Conservation (phyloP, 2,888 invertebrate genomes). For the Cheilosia impressa region DNA sequence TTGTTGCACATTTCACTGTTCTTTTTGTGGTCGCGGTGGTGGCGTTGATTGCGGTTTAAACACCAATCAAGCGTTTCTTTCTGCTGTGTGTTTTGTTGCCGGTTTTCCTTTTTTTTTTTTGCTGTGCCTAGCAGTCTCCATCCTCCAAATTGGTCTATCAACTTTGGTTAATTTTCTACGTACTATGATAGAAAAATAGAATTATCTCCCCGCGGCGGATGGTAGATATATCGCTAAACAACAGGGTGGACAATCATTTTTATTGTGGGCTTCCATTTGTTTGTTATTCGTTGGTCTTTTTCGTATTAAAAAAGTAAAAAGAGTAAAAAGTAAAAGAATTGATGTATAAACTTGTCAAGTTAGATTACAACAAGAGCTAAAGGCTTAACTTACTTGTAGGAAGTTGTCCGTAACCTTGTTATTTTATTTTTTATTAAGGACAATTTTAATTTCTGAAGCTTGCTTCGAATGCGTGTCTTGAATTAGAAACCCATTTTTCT, state of each 20-base stretch:
- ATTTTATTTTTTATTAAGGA: too few species aligned
- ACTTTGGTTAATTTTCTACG: slow-evolving; percentile 62
- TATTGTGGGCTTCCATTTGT: background rate
- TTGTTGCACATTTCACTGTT: slow-evolving; percentile 69
- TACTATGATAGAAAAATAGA: slow-evolving; percentile 34
- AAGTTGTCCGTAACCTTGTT: too few species aligned
- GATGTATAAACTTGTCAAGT: too few species aligned
- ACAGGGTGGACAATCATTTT: slow-evolving; percentile 31
- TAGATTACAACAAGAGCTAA: too few species aligned
- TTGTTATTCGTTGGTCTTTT: background rate
- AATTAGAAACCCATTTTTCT: too few species aligned
- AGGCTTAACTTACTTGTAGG: too few species aligned
- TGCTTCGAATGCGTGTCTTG: too few species aligned
- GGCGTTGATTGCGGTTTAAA: slow-evolving; percentile 74
- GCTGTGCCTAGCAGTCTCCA: slow-evolving; percentile 49
- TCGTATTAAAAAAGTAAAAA: background rate
- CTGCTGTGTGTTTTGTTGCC: slow-evolving; percentile 32
- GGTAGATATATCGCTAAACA: slow-evolving; percentile 6
- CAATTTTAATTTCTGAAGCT: too few species aligned
- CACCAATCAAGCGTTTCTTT: slow-evolving; percentile 70
- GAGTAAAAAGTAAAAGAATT: too few species aligned
- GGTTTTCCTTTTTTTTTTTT: slow-evolving; percentile 25
- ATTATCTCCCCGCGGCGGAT: slow-evolving; percentile 13
- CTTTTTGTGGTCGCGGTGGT: slow-evolving; percentile 23
- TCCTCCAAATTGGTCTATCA: slow-evolving; percentile 72